These are phyloP conservation scores for Allygus modestus DNA, from an alignment of 2,888 invertebrate genomes.

Conservation along the genomic window DNA sequence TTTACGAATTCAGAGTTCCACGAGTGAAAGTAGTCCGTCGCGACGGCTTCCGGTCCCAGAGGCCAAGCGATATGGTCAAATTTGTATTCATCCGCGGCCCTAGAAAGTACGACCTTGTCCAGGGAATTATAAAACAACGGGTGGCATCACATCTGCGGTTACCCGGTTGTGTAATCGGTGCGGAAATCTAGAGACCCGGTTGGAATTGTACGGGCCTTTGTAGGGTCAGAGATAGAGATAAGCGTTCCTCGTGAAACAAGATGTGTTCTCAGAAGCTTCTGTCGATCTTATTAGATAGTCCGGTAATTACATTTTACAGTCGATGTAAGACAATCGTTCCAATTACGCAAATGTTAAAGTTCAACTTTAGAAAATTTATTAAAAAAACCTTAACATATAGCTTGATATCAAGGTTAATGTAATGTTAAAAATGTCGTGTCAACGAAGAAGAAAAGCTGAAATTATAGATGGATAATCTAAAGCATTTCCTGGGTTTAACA, in stretches of 20 bases:
- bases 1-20: slow-evolving; percentile 55
- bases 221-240: background rate
- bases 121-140: slow-evolving; percentile 16
- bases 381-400: too few relatives aligned
- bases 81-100: slow-evolving; percentile 41
- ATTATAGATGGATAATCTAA: too few relatives aligned
- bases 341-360: too few relatives aligned
- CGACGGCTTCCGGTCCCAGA: slow-evolving; percentile 33
- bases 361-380: too few relatives aligned
- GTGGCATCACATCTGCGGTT: background rate
- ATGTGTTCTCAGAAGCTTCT: too few relatives aligned
- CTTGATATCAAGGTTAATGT: too few relatives aligned
- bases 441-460: too few relatives aligned
- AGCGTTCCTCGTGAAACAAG: background rate
- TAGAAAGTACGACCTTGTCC: slow-evolving; percentile 25
- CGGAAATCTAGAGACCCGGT: background rate
- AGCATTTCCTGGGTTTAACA: too few relatives aligned
- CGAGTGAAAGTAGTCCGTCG: slow-evolving; percentile 48
- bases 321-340: too few relatives aligned
- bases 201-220: background rate
- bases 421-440: too few relatives aligned
- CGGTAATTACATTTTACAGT: too few relatives aligned
- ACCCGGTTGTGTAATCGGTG: slow-evolving; percentile 11
- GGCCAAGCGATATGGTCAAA: slow-evolving; percentile 33
- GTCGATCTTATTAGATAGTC: too few relatives aligned